Evolutionary conservation across 2,888 invertebrate species (phyloP).

Genomic region (Xylocampa areola): DNA sequence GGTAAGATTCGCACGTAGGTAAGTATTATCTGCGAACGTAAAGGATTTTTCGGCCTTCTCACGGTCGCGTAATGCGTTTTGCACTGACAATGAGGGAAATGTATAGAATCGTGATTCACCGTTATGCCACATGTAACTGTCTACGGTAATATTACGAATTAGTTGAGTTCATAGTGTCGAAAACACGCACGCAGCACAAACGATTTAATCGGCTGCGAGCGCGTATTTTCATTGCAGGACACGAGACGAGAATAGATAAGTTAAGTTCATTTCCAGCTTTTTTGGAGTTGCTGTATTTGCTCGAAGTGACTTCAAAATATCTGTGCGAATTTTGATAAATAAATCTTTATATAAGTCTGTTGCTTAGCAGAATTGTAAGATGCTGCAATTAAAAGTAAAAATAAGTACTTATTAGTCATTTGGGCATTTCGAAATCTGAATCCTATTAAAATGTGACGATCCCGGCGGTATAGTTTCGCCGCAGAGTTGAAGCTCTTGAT

Average conservation of each 20-base stretch:
- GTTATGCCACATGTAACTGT: slow-evolving; percentile 70
- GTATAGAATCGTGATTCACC: slow-evolving; percentile 66
- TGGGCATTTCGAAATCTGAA: no score
- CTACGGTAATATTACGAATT: slow-evolving; percentile 69
- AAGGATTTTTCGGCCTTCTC: slow-evolving; percentile 64
- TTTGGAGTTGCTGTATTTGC: no score
- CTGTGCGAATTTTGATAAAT: no score
- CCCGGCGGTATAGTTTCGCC: no score
- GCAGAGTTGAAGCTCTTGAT: no score
- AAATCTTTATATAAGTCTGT: no score
- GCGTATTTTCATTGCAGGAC: slow-evolving; percentile 38
- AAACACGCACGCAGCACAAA: slow-evolving; percentile 66
- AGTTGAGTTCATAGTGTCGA: slow-evolving; percentile 69
- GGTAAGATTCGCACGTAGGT: slow-evolving; percentile 53
- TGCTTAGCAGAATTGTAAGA: no score
- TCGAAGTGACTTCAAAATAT: no score
- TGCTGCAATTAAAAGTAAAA: no score
- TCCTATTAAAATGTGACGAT: no score
- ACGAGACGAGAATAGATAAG: background rate
- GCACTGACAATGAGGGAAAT: slow-evolving; percentile 64
- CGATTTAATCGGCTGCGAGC: slow-evolving; percentile 57
- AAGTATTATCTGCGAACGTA: slow-evolving; percentile 4
- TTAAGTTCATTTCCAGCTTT: no score
- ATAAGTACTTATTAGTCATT: no score
- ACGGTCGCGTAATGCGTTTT: slow-evolving; percentile 57